Percentiles rank a stretch among this genome's conserved stretches.
Evolutionary conservation across 1,140 invertebrate genomes (phyloP).

Genomic region (Cyclina sinensis): DNA sequence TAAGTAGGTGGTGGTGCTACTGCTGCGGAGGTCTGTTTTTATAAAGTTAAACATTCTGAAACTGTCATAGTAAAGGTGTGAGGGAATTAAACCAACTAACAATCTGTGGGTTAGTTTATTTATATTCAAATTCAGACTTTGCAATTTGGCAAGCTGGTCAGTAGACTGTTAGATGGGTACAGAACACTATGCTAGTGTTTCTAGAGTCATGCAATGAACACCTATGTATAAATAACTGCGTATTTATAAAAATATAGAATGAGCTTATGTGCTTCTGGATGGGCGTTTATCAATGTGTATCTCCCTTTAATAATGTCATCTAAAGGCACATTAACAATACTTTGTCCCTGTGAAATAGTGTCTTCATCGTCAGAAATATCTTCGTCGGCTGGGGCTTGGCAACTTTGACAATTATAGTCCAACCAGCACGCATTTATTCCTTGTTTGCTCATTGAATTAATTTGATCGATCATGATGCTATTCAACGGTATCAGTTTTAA

Average conservation of each 20-base stretch:
- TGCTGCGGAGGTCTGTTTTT: background rate
- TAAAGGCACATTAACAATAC: too few relatives aligned
- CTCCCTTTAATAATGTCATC: too few relatives aligned
- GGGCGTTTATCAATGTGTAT: too few relatives aligned
- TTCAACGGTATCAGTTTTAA: conserved; percentile 23
- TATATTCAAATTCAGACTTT: conserved; percentile 12
- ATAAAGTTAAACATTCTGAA: background rate
- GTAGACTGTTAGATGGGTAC: background rate
- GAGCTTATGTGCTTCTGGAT: too few relatives aligned
- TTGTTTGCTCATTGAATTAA: conserved; percentile 19
- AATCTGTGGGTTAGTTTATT: conserved; percentile 15
- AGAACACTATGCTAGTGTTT: background rate
- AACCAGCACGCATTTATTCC: conserved; percentile 22
- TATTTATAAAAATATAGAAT: background rate
- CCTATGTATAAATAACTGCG: conserved; percentile 4
- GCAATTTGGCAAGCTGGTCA: conserved; percentile 7
- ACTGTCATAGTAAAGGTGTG: conserved; percentile 33
- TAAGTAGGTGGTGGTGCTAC: background rate
- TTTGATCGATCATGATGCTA: conserved; percentile 33
- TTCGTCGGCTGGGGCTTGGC: conserved; percentile 1
- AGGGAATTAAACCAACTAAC: conserved; percentile 18
- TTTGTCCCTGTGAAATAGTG: too few relatives aligned
- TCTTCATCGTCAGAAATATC: conserved; percentile 25
- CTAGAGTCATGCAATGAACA: background rate
- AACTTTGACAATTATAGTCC: conserved; percentile 30